Conservation (phyloP, 2,888 invertebrate species). For the Caradrina kadenii region DNA sequence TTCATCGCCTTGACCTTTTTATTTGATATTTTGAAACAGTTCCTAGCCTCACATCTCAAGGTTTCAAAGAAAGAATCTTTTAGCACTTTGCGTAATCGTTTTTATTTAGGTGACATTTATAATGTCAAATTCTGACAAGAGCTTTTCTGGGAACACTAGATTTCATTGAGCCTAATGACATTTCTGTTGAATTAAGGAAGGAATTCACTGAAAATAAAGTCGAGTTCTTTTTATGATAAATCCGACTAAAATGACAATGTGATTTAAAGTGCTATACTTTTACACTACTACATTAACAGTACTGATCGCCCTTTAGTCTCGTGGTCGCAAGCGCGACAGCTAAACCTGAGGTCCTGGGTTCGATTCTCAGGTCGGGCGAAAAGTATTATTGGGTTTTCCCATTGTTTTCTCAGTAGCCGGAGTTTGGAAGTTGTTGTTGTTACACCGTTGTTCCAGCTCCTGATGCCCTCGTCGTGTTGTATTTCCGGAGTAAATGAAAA, state of each 20-base stretch:
- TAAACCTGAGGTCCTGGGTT: too few relatives aligned
- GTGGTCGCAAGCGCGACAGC: too few relatives aligned
- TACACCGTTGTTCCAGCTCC: too few relatives aligned
- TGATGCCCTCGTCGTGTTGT: too few relatives aligned
- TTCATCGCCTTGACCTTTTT: conserved; percentile 43
- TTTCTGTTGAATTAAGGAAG: conserved; percentile 5
- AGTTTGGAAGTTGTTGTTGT: too few relatives aligned
- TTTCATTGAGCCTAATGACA: conserved; percentile 28
- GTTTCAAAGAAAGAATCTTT: conserved; percentile 36
- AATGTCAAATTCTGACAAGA: conserved; percentile 19
- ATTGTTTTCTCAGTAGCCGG: too few relatives aligned
- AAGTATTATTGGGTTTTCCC: too few relatives aligned
- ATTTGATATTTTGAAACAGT: conserved; percentile 26
- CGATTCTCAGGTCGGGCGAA: too few relatives aligned
- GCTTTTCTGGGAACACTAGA: conserved; percentile 32
- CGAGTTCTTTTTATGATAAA: conserved; percentile 18
- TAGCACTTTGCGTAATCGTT: conserved; percentile 14
- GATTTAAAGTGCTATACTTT: too few relatives aligned
- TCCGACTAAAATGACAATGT: background rate
- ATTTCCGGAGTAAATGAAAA: too few relatives aligned
- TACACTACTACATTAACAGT: too few relatives aligned
- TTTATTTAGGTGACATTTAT: conserved; percentile 21
- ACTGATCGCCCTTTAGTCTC: too few relatives aligned
- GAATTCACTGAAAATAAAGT: conserved; percentile 15
- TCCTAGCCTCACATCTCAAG: conserved; percentile 29